Percentiles rank a stretch among this genome's conserved stretches.
phyloP scores from a whole-genome alignment of 2,113 vertebrate genomes.

The Herpetotheres cachinnans region DNA sequence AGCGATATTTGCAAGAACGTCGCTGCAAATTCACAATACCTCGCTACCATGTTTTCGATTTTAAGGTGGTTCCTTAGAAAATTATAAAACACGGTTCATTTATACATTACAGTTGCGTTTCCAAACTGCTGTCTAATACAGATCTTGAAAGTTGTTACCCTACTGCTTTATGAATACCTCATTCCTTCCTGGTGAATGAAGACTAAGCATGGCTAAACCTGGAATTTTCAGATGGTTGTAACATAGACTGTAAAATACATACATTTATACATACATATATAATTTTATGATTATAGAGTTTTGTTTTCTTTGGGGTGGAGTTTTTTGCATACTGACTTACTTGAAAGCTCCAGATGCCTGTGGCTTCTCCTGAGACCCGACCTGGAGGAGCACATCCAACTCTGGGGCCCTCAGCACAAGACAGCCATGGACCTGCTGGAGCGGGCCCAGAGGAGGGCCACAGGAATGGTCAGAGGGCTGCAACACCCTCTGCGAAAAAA shows the following conservation, averaged over 20 bases:
- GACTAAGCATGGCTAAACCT: not conserved
- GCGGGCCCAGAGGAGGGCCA: not conserved
- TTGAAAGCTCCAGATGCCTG: not conserved
- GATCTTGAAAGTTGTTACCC: not conserved
- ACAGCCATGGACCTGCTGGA: not conserved
- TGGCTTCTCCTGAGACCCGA: not conserved
- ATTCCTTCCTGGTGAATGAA: not conserved
- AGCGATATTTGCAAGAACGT: not conserved
- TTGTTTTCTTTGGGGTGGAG: not conserved
- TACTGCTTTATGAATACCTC: not conserved
- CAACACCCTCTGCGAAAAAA: not conserved
- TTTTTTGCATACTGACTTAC: not conserved
- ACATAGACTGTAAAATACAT: not conserved
- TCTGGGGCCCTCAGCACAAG: not conserved
- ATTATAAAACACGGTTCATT: not conserved
- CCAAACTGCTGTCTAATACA: not conserved
- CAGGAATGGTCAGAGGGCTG: not conserved
- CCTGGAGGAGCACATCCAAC: fast-evolving
- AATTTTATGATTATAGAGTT: not conserved
- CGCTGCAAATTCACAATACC: not conserved
- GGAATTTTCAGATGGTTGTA: not conserved
- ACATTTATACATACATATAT: not conserved
- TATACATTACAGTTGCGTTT: not conserved
- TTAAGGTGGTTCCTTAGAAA: not conserved
- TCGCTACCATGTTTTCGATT: not conserved